These are phyloP conservation scores for Sesia bembeciformis DNA, from an alignment of 2,888 invertebrate genomes.

Conservation along the genomic window DNA sequence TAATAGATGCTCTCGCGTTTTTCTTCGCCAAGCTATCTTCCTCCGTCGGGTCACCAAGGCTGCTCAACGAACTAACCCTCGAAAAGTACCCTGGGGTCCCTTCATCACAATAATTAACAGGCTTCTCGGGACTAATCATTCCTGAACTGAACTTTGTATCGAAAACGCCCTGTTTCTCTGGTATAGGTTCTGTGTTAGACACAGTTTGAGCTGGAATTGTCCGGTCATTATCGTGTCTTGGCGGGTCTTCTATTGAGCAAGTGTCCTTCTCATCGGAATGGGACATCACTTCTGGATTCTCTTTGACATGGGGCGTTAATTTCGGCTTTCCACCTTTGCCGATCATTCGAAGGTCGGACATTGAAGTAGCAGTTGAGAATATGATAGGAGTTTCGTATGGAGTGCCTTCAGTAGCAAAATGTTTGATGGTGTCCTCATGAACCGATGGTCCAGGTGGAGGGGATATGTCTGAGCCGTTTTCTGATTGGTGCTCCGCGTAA, in stretches of 20 bases:
- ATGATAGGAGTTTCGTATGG: slow-evolving; percentile 86
- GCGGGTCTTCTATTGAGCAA: slow-evolving; percentile 63
- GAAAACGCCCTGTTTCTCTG: slow-evolving; percentile 45
- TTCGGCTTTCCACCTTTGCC: slow-evolving; percentile 57
- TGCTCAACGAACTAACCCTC: slow-evolving; percentile 76
- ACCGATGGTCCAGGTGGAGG: slow-evolving; percentile 66
- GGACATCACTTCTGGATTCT: slow-evolving; percentile 60
- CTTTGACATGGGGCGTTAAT: slow-evolving; percentile 39
- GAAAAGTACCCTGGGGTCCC: slow-evolving; percentile 89
- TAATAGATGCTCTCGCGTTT: slow-evolving; percentile 60
- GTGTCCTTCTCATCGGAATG: slow-evolving; percentile 68
- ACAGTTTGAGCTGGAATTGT: slow-evolving; percentile 39
- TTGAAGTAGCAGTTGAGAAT: slow-evolving; percentile 92
- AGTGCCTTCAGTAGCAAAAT: slow-evolving; percentile 94
- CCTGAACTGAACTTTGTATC: slow-evolving; percentile 78
- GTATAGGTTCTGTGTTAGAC: slow-evolving; percentile 24
- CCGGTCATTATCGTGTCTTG: slow-evolving; percentile 59
- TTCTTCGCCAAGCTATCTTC: slow-evolving; percentile 58
- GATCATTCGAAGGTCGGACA: slow-evolving; percentile 84
- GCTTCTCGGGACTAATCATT: slow-evolving; percentile 84
- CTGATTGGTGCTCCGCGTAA: slow-evolving; percentile 89
- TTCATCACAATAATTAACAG: slow-evolving; percentile 89
- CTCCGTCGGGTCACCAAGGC: slow-evolving; percentile 70
- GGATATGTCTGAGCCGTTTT: slow-evolving; percentile 68
- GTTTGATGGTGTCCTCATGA: slow-evolving; percentile 89